Evolutionary conservation across 2,888 invertebrate species (phyloP).

Genomic region (Drosophila formosana): DNA sequence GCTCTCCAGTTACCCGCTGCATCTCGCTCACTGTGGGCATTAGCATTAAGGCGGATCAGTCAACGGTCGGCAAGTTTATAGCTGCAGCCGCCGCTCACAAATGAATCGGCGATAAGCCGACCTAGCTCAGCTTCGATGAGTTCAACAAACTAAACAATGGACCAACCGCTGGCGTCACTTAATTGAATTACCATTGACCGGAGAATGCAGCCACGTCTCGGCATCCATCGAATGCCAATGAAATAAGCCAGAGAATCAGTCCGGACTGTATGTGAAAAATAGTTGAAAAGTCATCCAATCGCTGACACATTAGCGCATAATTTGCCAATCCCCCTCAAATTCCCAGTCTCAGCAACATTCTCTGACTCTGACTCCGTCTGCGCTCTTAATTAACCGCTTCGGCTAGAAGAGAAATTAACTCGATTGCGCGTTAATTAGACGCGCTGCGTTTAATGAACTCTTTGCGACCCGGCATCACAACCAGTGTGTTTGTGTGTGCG

Average conservation of each 20-base stretch:
- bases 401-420: conserved; percentile 79
- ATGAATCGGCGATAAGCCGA: conserved; percentile 39
- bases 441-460: conserved; percentile 78
- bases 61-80: conserved; percentile 51
- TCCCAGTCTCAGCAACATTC: neutral
- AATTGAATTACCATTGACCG: conserved; percentile 71
- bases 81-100: conserved; percentile 37
- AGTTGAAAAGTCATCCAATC: conserved; percentile 54
- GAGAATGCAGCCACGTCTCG: conserved; percentile 15
- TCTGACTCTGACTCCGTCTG: conserved; percentile 54
- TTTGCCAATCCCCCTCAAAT: conserved; percentile 43
- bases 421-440: conserved; percentile 79
- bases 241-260: conserved; percentile 19
- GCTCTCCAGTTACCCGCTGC: conserved; percentile 19
- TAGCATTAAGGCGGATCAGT: conserved; percentile 72
- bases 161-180: conserved; percentile 44
- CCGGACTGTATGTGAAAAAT: conserved; percentile 44
- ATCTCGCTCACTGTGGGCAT: conserved; percentile 45
- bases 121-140: conserved; percentile 24
- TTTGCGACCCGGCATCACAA: conserved; percentile 18
- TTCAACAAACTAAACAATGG: conserved; percentile 76
- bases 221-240: conserved; percentile 59
- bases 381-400: conserved; percentile 73
- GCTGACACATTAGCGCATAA: conserved; percentile 75
- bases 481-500: conserved; percentile 10